Evolutionary conservation across 1,140 invertebrate genomes (phyloP), one percentile per base, ranked within the genome.

Genomic region (Ooceraea biroi): DNA sequence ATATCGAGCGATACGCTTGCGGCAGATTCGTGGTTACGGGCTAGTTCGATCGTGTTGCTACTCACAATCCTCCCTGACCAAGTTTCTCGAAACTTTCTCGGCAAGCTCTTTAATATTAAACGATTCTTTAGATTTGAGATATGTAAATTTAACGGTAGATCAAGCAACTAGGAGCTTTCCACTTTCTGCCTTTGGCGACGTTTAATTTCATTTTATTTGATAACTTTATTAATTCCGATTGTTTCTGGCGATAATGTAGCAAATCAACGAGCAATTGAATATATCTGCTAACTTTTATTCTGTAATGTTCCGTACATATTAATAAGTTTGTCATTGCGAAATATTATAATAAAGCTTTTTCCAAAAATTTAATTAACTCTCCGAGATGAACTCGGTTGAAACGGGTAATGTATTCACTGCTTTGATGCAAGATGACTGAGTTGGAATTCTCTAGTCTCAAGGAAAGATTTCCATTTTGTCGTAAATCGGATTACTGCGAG

Each of bases 61-160:
- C 19, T 55, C 17, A 22, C n/a, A 76, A 25, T 41, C 68, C 63
- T 36, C 2, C 55, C 19, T 55, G 36, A 55, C 30, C 36, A 55
- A 78, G 22, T 55, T 78, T 69, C 36, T 69, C 48, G 19, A 55
- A 78, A 78, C 76, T 78, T 78, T 57, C 46, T 41, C 36, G 22
- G 19, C 30, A 55, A 68, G 36, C 48, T 44, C 50, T 69, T 52
- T 55, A 68, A 68, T 78, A 78, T 78, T 68, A 55, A 69, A 57
- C 30, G 36, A 69, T 57, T 44, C 11, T 22, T 78, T 12, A 36
- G 8, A 61, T 76, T 14, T 50, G 30, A 3, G 4, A 52, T 78
- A 52, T 11, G 19, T n/a, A 68, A 68, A 78, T 78, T 55, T 55
- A 19, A 68, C 14, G 17, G 17, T 7, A 68, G 8, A 30, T 69